phyloP scores from a whole-genome alignment of 2,113 vertebrate genomes.

The Perca flavescens region DNA sequence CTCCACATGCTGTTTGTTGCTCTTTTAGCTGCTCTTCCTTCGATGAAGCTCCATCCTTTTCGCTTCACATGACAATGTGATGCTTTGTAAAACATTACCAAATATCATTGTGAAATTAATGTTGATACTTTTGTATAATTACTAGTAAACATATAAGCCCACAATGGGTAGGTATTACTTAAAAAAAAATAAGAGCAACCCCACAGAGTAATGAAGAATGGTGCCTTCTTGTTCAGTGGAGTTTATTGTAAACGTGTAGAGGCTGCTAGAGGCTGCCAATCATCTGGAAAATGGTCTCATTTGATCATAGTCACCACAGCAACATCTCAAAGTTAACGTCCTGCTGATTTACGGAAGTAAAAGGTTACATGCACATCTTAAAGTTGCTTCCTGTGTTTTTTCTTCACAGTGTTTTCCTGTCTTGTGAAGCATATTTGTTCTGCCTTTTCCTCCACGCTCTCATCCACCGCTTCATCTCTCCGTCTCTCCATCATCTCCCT shows the following conservation, averaged over 20 bases:
- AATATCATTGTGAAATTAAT: constrained; percentile 20
- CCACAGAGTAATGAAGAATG: constrained; percentile 6
- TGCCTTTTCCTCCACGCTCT: constrained; percentile 24
- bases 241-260: constrained; percentile 22
- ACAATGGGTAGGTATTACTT: background rate
- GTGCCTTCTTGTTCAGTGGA: background rate
- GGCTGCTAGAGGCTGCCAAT: constrained; percentile 45
- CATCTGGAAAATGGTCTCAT: constrained; percentile 55
- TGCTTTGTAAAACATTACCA: constrained; percentile 9
- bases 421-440: constrained; percentile 32
- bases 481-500: constrained; percentile 30
- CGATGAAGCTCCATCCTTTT: background rate
- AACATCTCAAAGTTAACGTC: constrained; percentile 45
- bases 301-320: constrained; percentile 63
- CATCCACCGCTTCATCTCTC: constrained; percentile 41
- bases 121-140: constrained; percentile 19
- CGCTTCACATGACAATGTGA: background rate
- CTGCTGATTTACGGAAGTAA: constrained; percentile 34
- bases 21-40: background rate
- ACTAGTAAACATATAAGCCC: constrained; percentile 7
- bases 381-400: constrained; percentile 40
- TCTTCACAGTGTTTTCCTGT: constrained; percentile 4
- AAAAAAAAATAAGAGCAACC: background rate
- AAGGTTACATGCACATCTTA: constrained; percentile 18
- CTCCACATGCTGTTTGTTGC: background rate